Base-by-base conservation (phyloP, 2,797 vertebrate species). In the Xenentodon cancila region DNA sequence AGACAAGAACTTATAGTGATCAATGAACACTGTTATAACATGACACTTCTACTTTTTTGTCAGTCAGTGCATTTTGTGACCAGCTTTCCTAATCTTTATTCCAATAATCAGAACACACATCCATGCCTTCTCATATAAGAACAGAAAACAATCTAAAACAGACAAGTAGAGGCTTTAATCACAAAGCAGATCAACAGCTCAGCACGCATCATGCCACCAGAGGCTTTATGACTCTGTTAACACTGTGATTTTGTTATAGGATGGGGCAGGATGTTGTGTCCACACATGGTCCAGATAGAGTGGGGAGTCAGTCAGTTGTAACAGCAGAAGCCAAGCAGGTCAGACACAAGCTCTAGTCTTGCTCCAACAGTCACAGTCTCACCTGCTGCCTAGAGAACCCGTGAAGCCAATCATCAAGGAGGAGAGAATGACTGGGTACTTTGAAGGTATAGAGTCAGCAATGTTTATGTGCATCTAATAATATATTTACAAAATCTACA, bases 331-430 rank as follows among this genome's bases (percentile, higher is more conserved):
- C 43, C 64, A 60, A 57, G 50, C 19, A 1, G 56, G 47, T 27
- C 32, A 64, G 60, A 74, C 53, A 45, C 37, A 30, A 73, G 53
- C 69, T 64, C 55, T 37, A 8, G 7, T 46, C 54, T 27, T 20
- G 48, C 46, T 64, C 59, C 66, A 67, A 68, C 73, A 59, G 79
- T 53, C 62, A 15, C 13, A 37, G 44, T 64, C 62, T 79, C 75
- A 77, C 84, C 83, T 84, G 71, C 77, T 58, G 81, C 74, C 53
- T 44, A 68, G 49, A 19, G 19, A 58, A 63, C 18, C 62, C 53
- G 53, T 27, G 44, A 71, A 45, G 42, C 67, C 68, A 74, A 46
- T 79, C 68, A 53, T 67, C 19, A 7, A 11, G 37, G 59, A 55
- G 20, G 55, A 71, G 46, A 43, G 64, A 50, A 42, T 34, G 52